Conservation (phyloP, 2,113 vertebrate genomes). For the Calidris pugnax region DNA sequence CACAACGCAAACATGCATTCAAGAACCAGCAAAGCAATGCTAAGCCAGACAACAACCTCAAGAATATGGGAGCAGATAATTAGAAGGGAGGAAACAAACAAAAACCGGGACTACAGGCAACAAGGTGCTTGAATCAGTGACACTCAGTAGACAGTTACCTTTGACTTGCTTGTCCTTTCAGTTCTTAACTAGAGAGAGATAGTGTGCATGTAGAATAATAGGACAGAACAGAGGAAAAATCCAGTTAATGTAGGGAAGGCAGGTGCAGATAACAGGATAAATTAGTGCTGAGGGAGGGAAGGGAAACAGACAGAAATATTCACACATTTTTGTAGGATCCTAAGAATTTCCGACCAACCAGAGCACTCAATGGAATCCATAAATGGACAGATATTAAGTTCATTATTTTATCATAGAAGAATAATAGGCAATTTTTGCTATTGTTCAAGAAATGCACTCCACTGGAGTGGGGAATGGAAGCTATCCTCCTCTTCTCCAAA, state of each 20-base stretch:
- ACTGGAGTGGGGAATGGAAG: neutral
- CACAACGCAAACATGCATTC: conserved; percentile 24
- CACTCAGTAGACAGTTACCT: conserved; percentile 83
- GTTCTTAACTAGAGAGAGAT: conserved; percentile 93
- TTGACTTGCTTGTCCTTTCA: conserved; percentile 87
- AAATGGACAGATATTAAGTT: neutral
- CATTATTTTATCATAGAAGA: neutral
- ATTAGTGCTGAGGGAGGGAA: conserved; percentile 16
- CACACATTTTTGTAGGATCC: conserved; percentile 35
- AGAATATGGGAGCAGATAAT: neutral
- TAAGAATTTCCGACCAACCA: conserved; percentile 67
- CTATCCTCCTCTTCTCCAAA: neutral
- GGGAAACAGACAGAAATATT: neutral
- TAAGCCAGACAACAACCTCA: neutral
- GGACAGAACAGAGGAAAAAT: conserved; percentile 74
- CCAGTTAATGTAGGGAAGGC: conserved; percentile 74
- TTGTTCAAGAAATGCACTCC: neutral
- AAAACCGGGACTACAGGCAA: conserved; percentile 3
- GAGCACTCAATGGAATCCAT: conserved; percentile 33
- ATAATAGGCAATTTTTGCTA: neutral
- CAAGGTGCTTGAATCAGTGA: neutral
- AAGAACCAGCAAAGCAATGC: neutral
- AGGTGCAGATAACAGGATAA: conserved; percentile 30
- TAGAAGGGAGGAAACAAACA: neutral
- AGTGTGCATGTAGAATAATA: conserved; percentile 78